Evolutionary conservation across 2,888 invertebrate genomes (phyloP).

Genomic region (Cyclophora albipunctata): DNA sequence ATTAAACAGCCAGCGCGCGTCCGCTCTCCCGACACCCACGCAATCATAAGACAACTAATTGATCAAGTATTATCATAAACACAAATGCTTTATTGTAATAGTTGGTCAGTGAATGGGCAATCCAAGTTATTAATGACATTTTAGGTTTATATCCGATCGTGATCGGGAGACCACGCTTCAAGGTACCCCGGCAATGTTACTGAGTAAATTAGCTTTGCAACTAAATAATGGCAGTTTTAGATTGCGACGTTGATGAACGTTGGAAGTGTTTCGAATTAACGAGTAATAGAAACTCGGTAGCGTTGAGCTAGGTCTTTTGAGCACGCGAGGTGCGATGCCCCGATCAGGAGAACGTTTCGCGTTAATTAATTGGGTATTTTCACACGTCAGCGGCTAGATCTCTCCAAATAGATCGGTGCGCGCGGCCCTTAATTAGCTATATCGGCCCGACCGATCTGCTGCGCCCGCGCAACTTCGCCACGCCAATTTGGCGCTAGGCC

Average conservation of each 20-base stretch:
- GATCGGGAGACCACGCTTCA: conserved; percentile 16
- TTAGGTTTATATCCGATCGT: conserved; percentile 28
- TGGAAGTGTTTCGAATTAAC: conserved; percentile 40
- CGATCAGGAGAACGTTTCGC: conserved; percentile 54
- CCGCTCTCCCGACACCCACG: conserved; percentile 18
- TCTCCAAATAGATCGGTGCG: conserved; percentile 71
- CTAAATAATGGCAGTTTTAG: conserved; percentile 14
- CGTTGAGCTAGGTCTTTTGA: conserved; percentile 38
- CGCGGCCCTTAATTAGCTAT: conserved; percentile 71
- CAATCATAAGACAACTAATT: conserved; percentile 15
- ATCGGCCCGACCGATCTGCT: conserved; percentile 60
- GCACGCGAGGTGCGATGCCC: conserved; percentile 64
- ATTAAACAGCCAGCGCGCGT: conserved; percentile 6
- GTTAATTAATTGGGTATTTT: conserved; percentile 76
- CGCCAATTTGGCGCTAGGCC: conserved; percentile 71
- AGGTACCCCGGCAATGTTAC: conserved; percentile 11
- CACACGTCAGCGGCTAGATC: conserved; percentile 74
- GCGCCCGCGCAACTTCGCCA: conserved; percentile 63
- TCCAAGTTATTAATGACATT: conserved; percentile 33
- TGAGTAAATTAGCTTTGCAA: conserved; percentile 6
- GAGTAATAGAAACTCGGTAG: conserved; percentile 40
- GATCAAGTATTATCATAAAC: conserved; percentile 32
- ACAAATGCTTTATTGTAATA: conserved; percentile 30
- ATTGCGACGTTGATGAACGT: conserved; percentile 20
- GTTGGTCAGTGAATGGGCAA: conserved; percentile 27